Evolutionary conservation across 2,797 vertebrate genomes (phyloP).

Genomic region (Onychomys arenicola): DNA sequence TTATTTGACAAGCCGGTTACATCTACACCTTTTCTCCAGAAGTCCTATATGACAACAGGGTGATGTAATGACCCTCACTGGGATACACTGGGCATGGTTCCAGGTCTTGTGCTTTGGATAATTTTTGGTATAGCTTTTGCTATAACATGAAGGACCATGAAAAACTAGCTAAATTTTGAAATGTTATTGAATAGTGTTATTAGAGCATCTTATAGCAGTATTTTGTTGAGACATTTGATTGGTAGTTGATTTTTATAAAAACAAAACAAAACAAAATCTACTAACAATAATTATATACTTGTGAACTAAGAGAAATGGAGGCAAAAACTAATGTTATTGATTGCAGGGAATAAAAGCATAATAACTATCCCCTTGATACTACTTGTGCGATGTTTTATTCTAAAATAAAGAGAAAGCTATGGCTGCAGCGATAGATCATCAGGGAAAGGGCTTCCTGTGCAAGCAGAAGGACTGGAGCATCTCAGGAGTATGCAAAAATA

Average conservation of each 20-base stretch:
- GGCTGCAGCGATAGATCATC: no score
- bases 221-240: background rate
- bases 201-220: background rate
- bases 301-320: background rate
- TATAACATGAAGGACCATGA: background rate
- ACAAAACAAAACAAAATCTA: background rate
- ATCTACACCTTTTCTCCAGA: background rate
- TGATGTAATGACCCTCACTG: background rate
- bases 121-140: background rate
- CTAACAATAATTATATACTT: background rate
- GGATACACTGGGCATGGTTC: background rate
- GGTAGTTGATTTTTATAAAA: background rate
- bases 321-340: slow-evolving; percentile 27
- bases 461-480: background rate
- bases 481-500: no score
- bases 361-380: background rate
- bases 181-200: background rate
- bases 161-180: background rate
- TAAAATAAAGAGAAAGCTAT: background rate
- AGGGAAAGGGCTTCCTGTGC: background rate
- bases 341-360: background rate
- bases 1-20: no score
- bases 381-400: background rate
- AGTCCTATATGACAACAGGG: background rate
- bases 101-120: background rate